A percentile compares a stretch with the other conserved stretches of the same genome.
phyloP scores from a whole-genome alignment of 2,797 vertebrate species.

The Acridotheres tristis region DNA sequence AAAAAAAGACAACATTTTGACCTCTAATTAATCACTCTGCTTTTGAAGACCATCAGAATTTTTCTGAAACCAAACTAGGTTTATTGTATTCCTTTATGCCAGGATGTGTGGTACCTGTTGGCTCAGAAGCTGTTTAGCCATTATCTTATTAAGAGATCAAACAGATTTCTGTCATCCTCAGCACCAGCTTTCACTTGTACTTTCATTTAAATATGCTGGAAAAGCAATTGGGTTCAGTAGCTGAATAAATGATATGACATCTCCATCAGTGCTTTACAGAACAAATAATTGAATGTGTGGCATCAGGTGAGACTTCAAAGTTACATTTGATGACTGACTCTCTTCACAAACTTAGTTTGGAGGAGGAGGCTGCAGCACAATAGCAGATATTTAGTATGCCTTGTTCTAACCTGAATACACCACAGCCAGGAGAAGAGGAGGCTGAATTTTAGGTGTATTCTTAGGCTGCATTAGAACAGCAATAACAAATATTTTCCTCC shows the following conservation, averaged over 20 bases:
- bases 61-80: neutral
- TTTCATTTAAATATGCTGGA: constrained; percentile 4
- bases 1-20: neutral
- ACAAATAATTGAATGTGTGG: neutral
- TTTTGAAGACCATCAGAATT: neutral
- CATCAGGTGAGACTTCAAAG: neutral
- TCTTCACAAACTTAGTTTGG: neutral
- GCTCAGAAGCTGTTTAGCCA: neutral
- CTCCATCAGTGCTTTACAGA: constrained; percentile 42
- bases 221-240: constrained; percentile 5
- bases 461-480: neutral
- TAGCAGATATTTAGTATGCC: fast-evolving
- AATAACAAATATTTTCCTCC: neutral
- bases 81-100: neutral
- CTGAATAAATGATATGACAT: neutral
- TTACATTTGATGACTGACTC: neutral
- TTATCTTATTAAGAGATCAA: neutral
- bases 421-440: neutral
- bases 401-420: neutral
- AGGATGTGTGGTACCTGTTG: neutral
- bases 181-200: neutral
- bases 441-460: neutral
- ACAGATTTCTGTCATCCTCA: neutral
- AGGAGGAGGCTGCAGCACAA: neutral
- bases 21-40: neutral